These are phyloP conservation scores for Strigops habroptila DNA, from an alignment of 2,113 vertebrate genomes.

Conservation along the genomic window DNA sequence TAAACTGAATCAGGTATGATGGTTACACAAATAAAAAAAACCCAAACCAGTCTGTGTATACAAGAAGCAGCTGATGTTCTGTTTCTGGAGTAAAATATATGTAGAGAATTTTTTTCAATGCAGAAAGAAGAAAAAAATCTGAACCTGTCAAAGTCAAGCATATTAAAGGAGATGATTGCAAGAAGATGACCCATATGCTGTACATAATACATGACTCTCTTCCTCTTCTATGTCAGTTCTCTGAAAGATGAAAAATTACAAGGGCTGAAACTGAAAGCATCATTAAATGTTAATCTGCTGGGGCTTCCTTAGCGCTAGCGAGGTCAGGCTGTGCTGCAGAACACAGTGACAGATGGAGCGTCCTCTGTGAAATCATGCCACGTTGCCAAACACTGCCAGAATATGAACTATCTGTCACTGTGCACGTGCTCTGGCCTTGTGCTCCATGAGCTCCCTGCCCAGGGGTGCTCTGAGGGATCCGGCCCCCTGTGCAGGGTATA, in stretches of 20 bases:
- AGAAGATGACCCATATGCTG: not conserved
- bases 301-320: slow-evolving; percentile 11
- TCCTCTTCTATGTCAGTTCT: not conserved
- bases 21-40: not conserved
- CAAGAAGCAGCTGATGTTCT: not conserved
- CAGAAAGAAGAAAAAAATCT: not conserved
- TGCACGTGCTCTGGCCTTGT: not conserved
- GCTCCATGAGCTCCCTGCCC: not conserved
- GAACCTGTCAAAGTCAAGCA: not conserved
- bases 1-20: not conserved
- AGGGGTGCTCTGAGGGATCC: not conserved
- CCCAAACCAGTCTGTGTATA: not conserved
- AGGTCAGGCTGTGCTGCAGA: slow-evolving; percentile 49
- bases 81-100: not conserved
- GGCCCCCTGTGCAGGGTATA: rapidly evolving
- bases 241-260: slow-evolving; percentile 37
- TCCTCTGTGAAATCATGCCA: not conserved
- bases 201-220: not conserved
- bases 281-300: slow-evolving; percentile 67
- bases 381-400: not conserved
- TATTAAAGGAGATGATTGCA: not conserved
- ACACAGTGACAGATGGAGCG: slow-evolving; percentile 52
- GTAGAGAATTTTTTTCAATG: not conserved
- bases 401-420: not conserved
- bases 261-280: slow-evolving; percentile 51